Conservation (phyloP, 2,888 invertebrate species). For the Stenotaenia linearis region DNA sequence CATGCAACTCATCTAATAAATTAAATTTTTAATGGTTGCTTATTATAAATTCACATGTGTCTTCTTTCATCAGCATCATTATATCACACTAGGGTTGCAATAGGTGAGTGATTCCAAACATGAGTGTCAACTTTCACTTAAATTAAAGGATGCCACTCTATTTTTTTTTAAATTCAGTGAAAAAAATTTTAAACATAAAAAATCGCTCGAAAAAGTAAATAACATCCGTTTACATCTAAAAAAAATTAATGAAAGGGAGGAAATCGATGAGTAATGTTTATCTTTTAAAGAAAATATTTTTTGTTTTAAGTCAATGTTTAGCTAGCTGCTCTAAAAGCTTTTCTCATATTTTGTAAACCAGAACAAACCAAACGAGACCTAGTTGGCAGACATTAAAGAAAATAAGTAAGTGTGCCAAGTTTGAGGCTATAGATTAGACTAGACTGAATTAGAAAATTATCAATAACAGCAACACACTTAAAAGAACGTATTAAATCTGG, state of each 20-base stretch:
- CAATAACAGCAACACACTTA: neutral
- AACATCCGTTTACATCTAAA: too few species aligned
- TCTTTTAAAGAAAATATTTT: too few species aligned
- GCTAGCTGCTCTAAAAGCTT: neutral
- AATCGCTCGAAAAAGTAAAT: too few species aligned
- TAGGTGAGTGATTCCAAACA: neutral
- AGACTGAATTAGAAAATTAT: neutral
- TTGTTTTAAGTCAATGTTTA: neutral
- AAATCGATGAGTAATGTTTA: too few species aligned
- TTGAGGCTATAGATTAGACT: neutral
- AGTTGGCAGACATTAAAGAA: neutral
- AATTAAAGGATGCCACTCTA: neutral
- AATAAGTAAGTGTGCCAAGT: neutral
- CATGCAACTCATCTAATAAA: neutral
- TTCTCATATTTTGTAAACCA: neutral
- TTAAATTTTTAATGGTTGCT: neutral
- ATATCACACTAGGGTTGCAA: neutral
- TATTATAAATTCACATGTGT: conserved; percentile 15
- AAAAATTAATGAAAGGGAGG: too few species aligned
- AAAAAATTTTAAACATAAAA: too few species aligned
- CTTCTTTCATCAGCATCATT: neutral
- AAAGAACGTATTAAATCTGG: neutral
- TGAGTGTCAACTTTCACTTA: neutral
- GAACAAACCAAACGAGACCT: neutral
- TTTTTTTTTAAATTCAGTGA: too few species aligned